These are phyloP conservation scores for Andinoacara biseriatus DNA, from an alignment of 2,113 vertebrate species.

Conservation along the genomic window DNA sequence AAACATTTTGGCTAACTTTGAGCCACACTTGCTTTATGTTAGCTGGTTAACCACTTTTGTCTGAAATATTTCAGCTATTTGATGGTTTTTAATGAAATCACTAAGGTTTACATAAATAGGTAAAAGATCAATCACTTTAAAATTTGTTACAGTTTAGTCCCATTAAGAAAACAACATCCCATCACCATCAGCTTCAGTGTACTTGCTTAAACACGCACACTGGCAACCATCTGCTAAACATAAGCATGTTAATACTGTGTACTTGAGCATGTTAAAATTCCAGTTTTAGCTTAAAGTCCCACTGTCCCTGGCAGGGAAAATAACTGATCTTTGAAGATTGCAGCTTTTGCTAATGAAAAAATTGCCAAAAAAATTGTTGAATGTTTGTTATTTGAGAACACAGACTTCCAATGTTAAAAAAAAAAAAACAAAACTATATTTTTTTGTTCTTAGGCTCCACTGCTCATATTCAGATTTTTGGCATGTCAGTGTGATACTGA, in stretches of 20 bases:
- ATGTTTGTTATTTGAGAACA: not conserved
- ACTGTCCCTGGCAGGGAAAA: not conserved
- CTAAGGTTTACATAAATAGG: not conserved
- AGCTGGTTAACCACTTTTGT: not conserved
- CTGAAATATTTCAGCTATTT: not conserved
- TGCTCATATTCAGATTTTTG: not conserved
- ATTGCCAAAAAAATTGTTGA: too few species aligned
- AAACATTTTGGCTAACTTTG: not conserved
- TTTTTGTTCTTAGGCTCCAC: not conserved
- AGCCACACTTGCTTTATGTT: not conserved
- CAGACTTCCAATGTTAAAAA: not conserved
- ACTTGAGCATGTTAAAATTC: not conserved
- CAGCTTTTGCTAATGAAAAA: not conserved
- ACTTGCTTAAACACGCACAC: not conserved
- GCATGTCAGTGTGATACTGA: not conserved
- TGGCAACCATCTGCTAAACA: not conserved
- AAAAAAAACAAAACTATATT: not conserved
- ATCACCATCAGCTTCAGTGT: not conserved
- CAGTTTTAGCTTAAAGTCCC: not conserved
- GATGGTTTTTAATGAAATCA: fast-evolving
- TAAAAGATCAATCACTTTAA: not conserved
- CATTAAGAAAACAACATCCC: not conserved
- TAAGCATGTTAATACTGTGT: fast-evolving
- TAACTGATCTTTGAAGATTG: not conserved
- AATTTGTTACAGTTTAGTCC: not conserved